A percentile compares a stretch with the other conserved stretches of the same genome.
These are phyloP conservation scores for Campoletis sonorensis DNA, from an alignment of 1,140 invertebrate species.

Conservation along the genomic window DNA sequence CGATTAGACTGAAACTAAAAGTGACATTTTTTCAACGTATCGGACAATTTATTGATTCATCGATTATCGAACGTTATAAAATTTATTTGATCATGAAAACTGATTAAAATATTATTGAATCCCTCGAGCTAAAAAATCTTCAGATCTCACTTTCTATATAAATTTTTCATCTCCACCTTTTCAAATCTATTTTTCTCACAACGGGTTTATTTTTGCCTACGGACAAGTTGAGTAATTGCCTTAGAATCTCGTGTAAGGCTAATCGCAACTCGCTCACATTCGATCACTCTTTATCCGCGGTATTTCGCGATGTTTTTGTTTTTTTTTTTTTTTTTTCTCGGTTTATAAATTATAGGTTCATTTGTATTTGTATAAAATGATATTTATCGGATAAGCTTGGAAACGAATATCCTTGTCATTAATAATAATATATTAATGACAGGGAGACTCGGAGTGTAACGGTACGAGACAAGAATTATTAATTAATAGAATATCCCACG, in stretches of 20 bases:
- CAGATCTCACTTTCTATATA: background rate
- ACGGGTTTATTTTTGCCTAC: background rate
- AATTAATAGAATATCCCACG: background rate
- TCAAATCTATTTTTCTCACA: slow-evolving; percentile 9
- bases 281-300: slow-evolving; percentile 3
- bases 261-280: slow-evolving; percentile 21
- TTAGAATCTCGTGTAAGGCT: slow-evolving; percentile 19
- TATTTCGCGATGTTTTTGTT: background rate
- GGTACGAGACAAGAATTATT: background rate
- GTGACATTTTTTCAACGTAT: too few species aligned
- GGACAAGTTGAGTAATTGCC: slow-evolving; percentile 26
- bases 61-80: too few species aligned
- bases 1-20: too few species aligned
- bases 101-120: background rate
- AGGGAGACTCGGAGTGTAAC: background rate
- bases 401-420: too few species aligned
- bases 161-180: background rate
- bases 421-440: background rate
- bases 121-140: background rate
- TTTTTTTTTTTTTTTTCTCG: too few species aligned
- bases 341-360: background rate
- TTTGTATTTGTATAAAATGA: background rate
- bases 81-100: too few species aligned
- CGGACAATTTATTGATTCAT: too few species aligned
- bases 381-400: background rate